Percentiles rank a stretch among this genome's conserved stretches.
Conservation (phyloP, 2,113 vertebrate species). For the Syngnathus typhle region DNA sequence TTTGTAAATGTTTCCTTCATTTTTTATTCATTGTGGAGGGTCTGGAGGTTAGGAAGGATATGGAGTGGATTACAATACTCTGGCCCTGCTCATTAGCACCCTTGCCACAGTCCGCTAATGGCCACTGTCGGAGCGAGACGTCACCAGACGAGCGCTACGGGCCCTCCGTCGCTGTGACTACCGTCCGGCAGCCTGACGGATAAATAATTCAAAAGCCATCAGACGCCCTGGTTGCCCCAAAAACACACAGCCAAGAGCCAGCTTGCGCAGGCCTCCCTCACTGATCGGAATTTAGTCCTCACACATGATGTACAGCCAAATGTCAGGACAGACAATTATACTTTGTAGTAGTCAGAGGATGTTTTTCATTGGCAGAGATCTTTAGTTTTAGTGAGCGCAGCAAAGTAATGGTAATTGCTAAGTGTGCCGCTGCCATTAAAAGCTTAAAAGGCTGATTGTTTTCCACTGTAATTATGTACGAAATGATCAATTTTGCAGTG, state of each 20-base stretch:
- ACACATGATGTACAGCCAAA: slow-evolving; percentile 59
- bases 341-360: slow-evolving; percentile 44
- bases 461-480: slow-evolving; percentile 71
- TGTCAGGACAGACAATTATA: slow-evolving; percentile 57
- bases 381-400: slow-evolving; percentile 65
- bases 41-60: slow-evolving; percentile 37
- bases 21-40: slow-evolving; percentile 33
- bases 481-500: slow-evolving; percentile 68
- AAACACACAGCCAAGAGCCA: slow-evolving; percentile 57
- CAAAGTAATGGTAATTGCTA: slow-evolving; percentile 73
- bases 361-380: slow-evolving; percentile 62
- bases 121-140: slow-evolving; percentile 53
- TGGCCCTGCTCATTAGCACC: slow-evolving; percentile 50
- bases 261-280: slow-evolving; percentile 49
- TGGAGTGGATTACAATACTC: slow-evolving; percentile 39
- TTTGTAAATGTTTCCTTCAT: slow-evolving; percentile 54
- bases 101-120: slow-evolving; percentile 48
- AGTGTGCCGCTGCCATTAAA: slow-evolving; percentile 70
- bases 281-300: slow-evolving; percentile 59
- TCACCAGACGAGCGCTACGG: slow-evolving; percentile 58
- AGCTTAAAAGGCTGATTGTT: slow-evolving; percentile 70
- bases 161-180: slow-evolving; percentile 58
- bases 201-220: slow-evolving; percentile 73
- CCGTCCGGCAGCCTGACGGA: slow-evolving; percentile 58
- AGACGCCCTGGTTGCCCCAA: slow-evolving; percentile 61